phyloP scores from a whole-genome alignment of 2,888 invertebrate species.

The Rotaria socialis region DNA sequence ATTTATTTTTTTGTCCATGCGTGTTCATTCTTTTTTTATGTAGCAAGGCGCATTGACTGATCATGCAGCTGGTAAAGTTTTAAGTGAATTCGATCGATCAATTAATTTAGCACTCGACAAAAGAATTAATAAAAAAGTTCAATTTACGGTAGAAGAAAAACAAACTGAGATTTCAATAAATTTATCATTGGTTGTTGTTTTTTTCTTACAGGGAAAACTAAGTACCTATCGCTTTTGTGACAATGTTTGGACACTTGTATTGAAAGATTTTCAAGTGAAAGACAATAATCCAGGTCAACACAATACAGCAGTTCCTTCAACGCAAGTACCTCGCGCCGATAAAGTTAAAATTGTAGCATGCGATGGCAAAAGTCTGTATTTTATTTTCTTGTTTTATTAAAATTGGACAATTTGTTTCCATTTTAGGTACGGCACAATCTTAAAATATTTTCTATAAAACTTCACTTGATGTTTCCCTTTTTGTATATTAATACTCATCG shows the following conservation, averaged over 20 bases:
- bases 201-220: slow-evolving; percentile 63
- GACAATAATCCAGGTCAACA: slow-evolving; percentile 70
- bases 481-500: slow-evolving; percentile 22
- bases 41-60: slow-evolving; percentile 18
- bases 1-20: neutral
- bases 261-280: slow-evolving; percentile 87
- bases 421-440: neutral
- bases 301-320: neutral
- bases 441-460: neutral
- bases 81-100: slow-evolving; percentile 90
- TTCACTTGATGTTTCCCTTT: neutral
- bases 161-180: neutral
- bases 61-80: slow-evolving; percentile 48
- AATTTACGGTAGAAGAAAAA: neutral
- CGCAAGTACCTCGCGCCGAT: slow-evolving; percentile 48
- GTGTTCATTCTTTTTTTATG: too few relatives aligned
- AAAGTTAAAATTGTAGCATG: slow-evolving; percentile 58
- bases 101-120: slow-evolving; percentile 83
- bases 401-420: neutral
- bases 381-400: neutral
- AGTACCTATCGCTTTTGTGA: slow-evolving; percentile 87
- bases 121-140: slow-evolving; percentile 49
- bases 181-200: slow-evolving; percentile 72
- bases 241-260: slow-evolving; percentile 99
- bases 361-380: slow-evolving; percentile 53